Percentiles rank a stretch among this genome's conserved stretches.
These are phyloP conservation scores for Leiothrix lutea DNA, from an alignment of 2,113 vertebrate genomes.

Conservation along the genomic window DNA sequence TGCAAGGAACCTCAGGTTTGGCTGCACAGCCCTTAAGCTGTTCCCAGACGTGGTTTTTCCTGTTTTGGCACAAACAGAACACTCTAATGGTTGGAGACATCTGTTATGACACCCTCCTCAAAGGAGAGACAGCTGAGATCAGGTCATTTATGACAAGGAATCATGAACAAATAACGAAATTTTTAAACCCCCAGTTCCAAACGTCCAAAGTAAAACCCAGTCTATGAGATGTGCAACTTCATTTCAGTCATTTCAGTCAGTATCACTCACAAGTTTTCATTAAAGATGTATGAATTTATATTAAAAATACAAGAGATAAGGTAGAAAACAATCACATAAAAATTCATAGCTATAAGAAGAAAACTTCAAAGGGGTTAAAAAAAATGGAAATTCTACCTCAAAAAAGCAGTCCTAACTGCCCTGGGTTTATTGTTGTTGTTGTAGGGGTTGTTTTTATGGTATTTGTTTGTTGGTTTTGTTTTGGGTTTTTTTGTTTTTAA, in stretches of 20 bases:
- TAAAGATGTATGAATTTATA: not conserved
- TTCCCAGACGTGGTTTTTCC: not conserved
- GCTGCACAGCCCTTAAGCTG: not conserved
- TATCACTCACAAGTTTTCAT: not conserved
- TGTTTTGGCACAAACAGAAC: not conserved
- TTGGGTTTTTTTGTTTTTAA: not conserved
- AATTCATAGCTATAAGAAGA: not conserved
- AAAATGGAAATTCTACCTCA: not conserved
- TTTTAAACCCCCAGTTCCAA: rapidly evolving
- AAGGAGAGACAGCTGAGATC: not conserved
- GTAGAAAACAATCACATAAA: not conserved
- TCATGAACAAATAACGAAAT: not conserved
- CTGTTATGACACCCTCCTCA: not conserved
- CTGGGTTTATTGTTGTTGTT: not conserved
- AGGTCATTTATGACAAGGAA: not conserved
- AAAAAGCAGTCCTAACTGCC: not conserved
- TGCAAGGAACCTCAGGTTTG: not conserved
- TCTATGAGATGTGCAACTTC: not conserved
- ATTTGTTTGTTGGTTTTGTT: not conserved
- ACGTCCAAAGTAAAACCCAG: not conserved
- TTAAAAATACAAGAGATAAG: not conserved
- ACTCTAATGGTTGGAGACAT: not conserved
- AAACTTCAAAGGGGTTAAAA: not conserved
- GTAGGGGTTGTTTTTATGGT: not conserved
- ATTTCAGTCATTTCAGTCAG: not conserved